Evolutionary conservation across 2,888 invertebrate genomes (phyloP).

Genomic region (Andrena dorsata): DNA sequence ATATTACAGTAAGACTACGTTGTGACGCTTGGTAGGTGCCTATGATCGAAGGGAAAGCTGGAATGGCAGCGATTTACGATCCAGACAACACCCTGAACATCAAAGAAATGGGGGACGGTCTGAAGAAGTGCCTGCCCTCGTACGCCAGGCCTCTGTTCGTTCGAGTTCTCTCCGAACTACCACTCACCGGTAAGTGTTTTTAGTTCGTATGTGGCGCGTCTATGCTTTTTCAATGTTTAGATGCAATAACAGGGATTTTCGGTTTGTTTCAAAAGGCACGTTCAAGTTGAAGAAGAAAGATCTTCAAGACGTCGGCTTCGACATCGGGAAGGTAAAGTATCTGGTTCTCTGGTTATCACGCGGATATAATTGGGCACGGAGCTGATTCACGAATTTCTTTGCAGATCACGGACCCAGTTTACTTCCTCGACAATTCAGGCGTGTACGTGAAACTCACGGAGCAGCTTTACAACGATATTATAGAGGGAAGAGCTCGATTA

Average conservation of each 20-base stretch:
- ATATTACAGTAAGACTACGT: background rate
- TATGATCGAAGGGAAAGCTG: constrained; percentile 93
- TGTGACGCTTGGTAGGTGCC: constrained; percentile 87
- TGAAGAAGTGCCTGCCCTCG: constrained; percentile 90
- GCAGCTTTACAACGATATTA: constrained; percentile 87
- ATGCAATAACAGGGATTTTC: background rate
- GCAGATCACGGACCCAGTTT: constrained; percentile 90
- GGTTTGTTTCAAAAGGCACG: constrained; percentile 88
- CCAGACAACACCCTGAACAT: constrained; percentile 88
- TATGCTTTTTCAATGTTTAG: background rate
- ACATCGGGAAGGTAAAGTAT: constrained; percentile 87
- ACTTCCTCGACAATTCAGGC: constrained; percentile 88
- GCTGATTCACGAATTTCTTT: background rate
- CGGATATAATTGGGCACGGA: background rate
- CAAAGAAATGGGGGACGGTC: constrained; percentile 87
- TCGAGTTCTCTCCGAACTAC: constrained; percentile 91
- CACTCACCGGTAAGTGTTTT: constrained; percentile 88
- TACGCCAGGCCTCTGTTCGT: constrained; percentile 97
- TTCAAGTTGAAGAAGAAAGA: constrained; percentile 97
- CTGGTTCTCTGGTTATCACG: background rate
- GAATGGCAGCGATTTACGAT: constrained; percentile 96
- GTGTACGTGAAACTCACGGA: constrained; percentile 88
- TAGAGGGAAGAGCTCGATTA: constrained; percentile 73
- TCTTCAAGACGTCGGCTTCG: constrained; percentile 93
- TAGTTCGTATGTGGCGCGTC: background rate